Base-by-base conservation (phyloP, 2,113 vertebrate species). In the Phocoena phocoena region DNA sequence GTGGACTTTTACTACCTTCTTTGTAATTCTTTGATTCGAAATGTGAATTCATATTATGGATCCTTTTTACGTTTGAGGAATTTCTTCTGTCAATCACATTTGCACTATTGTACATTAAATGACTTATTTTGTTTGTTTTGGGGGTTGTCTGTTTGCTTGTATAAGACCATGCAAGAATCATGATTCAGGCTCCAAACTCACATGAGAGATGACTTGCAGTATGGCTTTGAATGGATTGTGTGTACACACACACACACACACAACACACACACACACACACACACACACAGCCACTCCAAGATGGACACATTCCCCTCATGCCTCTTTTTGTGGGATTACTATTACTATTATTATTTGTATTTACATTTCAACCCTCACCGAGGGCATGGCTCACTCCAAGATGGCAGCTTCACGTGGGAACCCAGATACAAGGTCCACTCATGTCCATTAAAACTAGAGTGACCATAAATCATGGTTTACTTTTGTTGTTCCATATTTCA, bases 271-370 rank as follows among this genome's bases (percentile, higher is more conserved):
- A 6, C 4, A 28, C 38, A 31, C 68, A 10, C 5, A 33, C n/a
- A 21, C 47, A 62, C 4, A 17, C 53, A 53, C 53, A 53, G 14
- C 14, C 15, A 18, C 5, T 3, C 33, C 21, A 26, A 33, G 8
- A 60, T 12, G 1, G 25, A 44, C 8, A 13, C 0, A 3, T 76
- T 41, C 58, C 15, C 12, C 38, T 77, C 47, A 25, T 47, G 36
- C 12, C 0, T 10, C 4, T 41, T 11, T n/a, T 21, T 55, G 10
- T 60, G 28, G 0, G 4, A 28, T 76, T 63, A 28, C 1, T 70
- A 12, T 6, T 60, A 70, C 26, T 47, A 26, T 25, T 53, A 23
- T 65, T 17, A n/a, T 70, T 83, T 71, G 8, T 44, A 71, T 47
- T 85, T 47, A 26, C 31, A 50, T 6, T 50, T 67, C 12, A n/a